Conservation (phyloP, 2,797 vertebrate species). For the Poecilia picta region DNA sequence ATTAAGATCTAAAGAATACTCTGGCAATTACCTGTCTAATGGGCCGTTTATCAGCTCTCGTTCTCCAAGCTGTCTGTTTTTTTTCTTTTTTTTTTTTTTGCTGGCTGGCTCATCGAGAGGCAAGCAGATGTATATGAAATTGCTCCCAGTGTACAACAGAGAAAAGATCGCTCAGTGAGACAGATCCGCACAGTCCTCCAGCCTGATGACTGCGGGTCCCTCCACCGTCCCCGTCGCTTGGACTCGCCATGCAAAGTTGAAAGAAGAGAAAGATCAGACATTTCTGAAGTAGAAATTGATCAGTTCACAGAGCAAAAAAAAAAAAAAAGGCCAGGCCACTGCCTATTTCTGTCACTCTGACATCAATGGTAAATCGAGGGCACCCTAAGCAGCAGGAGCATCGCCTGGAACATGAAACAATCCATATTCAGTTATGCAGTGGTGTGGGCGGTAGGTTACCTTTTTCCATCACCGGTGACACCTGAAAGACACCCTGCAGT, state of each 20-base stretch:
- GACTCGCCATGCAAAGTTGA: conserved; percentile 29
- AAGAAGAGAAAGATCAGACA: conserved; percentile 30
- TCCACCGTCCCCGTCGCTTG: not conserved
- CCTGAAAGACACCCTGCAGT: conserved; percentile 73
- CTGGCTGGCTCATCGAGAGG: conserved; percentile 61
- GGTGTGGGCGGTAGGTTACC: conserved; percentile 44
- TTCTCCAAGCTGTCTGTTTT: conserved; percentile 73
- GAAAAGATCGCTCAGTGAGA: conserved; percentile 25
- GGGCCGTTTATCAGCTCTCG: conserved; percentile 76
- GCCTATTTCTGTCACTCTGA: conserved; percentile 58
- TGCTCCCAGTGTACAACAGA: conserved; percentile 46
- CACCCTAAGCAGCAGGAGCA: conserved; percentile 41
- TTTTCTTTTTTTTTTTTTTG: conserved; percentile 28
- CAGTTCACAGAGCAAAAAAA: conserved; percentile 14
- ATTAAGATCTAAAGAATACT: conserved; percentile 84
- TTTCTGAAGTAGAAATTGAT: conserved; percentile 40
- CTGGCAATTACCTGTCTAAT: conserved; percentile 83
- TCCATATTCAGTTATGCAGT: conserved; percentile 69
- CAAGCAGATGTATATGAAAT: conserved; percentile 61
- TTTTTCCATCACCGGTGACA: conserved; percentile 68
- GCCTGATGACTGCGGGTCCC: conserved; percentile 6
- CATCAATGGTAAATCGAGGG: conserved; percentile 51
- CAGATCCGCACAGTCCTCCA: conserved; percentile 10
- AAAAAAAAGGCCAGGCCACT: conserved; percentile 6
- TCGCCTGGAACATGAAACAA: conserved; percentile 58